phyloP scores from a whole-genome alignment of 2,888 invertebrate genomes.

The Coleophora flavipennella region DNA sequence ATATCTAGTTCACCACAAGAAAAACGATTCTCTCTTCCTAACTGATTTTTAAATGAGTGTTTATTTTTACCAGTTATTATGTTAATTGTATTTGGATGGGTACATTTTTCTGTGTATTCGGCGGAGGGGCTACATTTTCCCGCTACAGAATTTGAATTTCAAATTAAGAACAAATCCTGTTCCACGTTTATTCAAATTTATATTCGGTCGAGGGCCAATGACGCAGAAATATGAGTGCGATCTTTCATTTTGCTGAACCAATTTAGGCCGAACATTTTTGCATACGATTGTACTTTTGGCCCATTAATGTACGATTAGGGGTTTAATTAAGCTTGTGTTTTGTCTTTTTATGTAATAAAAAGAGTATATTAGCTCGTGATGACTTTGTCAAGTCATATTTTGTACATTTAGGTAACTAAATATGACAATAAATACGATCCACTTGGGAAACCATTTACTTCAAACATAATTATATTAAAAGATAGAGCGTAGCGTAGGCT shows the following conservation, averaged over 20 bases:
- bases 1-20: background rate
- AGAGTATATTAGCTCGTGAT: no score
- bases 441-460: no score
- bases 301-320: background rate
- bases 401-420: no score
- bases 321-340: background rate
- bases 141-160: conserved; percentile 56
- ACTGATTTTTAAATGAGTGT: conserved; percentile 35
- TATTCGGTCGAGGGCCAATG: conserved; percentile 52
- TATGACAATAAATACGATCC: no score
- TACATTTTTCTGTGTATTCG: conserved; percentile 49
- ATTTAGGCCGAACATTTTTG: conserved; percentile 41
- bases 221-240: conserved; percentile 54
- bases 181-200: conserved; percentile 54
- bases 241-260: conserved; percentile 47
- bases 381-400: no score
- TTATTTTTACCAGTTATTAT: conserved; percentile 48
- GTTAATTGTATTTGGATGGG: conserved; percentile 55
- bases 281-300: conserved; percentile 22
- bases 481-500: no score
- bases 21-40: conserved; percentile 6
- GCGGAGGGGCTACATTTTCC: conserved; percentile 43
- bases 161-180: conserved; percentile 54
- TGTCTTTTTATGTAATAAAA: no score
- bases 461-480: no score